Evolutionary conservation across 2,797 vertebrate genomes (phyloP).

Genomic region (Pangasius mekongensis): DNA sequence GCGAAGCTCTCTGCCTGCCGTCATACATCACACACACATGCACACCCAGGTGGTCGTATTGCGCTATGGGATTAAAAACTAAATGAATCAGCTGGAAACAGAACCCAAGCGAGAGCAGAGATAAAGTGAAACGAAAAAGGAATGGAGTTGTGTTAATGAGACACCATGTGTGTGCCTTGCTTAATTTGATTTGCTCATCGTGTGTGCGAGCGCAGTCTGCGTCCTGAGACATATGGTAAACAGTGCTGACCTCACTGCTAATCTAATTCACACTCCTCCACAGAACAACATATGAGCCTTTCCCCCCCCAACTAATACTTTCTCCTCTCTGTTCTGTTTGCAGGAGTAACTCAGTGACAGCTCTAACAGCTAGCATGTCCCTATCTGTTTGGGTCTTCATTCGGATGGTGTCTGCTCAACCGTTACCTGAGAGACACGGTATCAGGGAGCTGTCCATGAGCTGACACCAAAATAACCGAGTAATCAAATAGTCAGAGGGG

Average conservation of each 20-base stretch:
- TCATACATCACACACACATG: conserved; percentile 67
- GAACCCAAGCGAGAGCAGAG: conserved; percentile 49
- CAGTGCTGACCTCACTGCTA: background rate
- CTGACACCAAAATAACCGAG: conserved; percentile 18
- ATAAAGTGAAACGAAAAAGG: background rate
- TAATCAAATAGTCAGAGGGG: conserved; percentile 10
- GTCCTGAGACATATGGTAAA: conserved; percentile 3
- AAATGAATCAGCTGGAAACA: conserved; percentile 67
- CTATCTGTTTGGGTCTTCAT: conserved; percentile 28
- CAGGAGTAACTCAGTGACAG: background rate
- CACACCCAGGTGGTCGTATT: conserved; percentile 66
- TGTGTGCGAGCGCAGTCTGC: background rate
- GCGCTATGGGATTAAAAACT: conserved; percentile 68
- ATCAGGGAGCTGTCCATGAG: conserved; percentile 16
- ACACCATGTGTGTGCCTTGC: background rate
- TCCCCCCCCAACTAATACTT: conserved; percentile 3
- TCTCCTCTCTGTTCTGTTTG: background rate
- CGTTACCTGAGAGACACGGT: conserved; percentile 2
- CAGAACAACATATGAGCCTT: background rate
- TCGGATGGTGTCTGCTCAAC: conserved; percentile 18
- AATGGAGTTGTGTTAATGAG: conserved; percentile 17
- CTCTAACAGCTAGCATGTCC: conserved; percentile 21
- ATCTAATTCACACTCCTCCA: conserved; percentile 9
- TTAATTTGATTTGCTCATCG: conserved; percentile 5
- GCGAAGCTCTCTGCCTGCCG: conserved; percentile 2